Base-by-base conservation (phyloP, 1,140 invertebrate species). In the Centruroides sculpturatus region DNA sequence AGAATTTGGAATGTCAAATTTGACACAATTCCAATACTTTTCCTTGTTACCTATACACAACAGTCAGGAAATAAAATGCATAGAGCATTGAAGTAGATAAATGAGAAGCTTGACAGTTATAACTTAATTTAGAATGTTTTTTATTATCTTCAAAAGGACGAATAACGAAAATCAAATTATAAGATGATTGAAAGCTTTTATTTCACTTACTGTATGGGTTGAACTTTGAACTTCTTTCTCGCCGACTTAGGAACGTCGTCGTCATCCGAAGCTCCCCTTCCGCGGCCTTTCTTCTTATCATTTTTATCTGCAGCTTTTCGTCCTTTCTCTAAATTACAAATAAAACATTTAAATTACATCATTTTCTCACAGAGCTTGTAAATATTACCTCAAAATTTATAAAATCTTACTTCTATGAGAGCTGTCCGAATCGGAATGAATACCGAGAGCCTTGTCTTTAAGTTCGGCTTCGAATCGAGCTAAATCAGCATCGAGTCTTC, bases 391-490 rank as follows among this genome's bases (percentile, higher is more conserved):
- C 23, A 23, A 23, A 41, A 41, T 41, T 41, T 41, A 6, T 41
- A 41, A 41, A 41, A 54, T 54, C 23, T 68, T 67, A 73, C 71
- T 73, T 69, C 74, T 74, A 56, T 72, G 66, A 12, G 55, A 68
- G n/a, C 68, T 60, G 3, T 69, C 67, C n/a, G 56, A 47, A 46
- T 62, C 64, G 47, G 50, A 35, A 47, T 62, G 54, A 62, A 69
- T 86, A 56, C 72, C 78, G 48, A 87, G 72, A 10, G 86, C 86
- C 78, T 94, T 94, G 69, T 97, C 93, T 75, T 96, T 93, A 69
- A 97, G 89, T 76, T 98, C 93, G 9, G 89, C 85, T 74, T 98
- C 93, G 74, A 98, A 98, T 60, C 92, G 82, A 3, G 92, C 91
- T 65, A 98, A 79, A 77, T 98, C 94, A 51, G 92, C 90, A 73